Conservation (phyloP, 2,888 invertebrate genomes). For the Macaria liturata region DNA sequence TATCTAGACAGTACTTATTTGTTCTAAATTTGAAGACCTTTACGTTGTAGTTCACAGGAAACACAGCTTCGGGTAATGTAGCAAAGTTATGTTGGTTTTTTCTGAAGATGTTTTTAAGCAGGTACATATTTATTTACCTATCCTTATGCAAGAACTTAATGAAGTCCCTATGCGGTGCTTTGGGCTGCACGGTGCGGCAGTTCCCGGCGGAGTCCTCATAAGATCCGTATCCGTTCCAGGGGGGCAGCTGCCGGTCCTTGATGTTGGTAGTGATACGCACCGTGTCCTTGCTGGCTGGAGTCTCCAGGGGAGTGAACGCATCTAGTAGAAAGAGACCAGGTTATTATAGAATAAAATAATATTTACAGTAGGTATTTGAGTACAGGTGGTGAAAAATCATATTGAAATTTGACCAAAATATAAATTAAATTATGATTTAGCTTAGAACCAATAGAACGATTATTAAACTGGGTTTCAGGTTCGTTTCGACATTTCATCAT, state of each 20-base stretch:
- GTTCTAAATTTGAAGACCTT: no score
- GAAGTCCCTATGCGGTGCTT: slow-evolving; percentile 89
- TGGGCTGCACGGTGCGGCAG: slow-evolving; percentile 91
- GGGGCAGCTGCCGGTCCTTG: slow-evolving; percentile 85
- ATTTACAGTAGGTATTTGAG: background rate
- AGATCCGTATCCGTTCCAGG: slow-evolving; percentile 95
- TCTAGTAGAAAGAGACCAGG: slow-evolving; percentile 55
- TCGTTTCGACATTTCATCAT: no score
- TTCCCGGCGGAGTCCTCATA: slow-evolving; percentile 95
- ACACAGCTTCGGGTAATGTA: no score
- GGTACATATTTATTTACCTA: slow-evolving; percentile 77
- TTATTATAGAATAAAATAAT: background rate
- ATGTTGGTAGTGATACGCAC: slow-evolving; percentile 55
- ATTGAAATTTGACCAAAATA: no score
- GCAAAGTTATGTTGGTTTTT: no score
- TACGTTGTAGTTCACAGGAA: no score
- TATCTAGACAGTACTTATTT: no score
- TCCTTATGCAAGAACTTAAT: slow-evolving; percentile 92
- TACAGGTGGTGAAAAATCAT: background rate
- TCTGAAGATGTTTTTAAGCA: no score
- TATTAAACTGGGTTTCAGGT: no score
- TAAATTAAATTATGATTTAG: background rate
- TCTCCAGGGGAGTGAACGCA: slow-evolving; percentile 84
- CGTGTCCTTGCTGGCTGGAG: slow-evolving; percentile 64
- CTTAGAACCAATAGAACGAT: background rate